Evolutionary conservation across 2,888 invertebrate genomes (phyloP), one percentile per base, ranked within the genome.

Genomic region (Frankliniella fusca): DNA sequence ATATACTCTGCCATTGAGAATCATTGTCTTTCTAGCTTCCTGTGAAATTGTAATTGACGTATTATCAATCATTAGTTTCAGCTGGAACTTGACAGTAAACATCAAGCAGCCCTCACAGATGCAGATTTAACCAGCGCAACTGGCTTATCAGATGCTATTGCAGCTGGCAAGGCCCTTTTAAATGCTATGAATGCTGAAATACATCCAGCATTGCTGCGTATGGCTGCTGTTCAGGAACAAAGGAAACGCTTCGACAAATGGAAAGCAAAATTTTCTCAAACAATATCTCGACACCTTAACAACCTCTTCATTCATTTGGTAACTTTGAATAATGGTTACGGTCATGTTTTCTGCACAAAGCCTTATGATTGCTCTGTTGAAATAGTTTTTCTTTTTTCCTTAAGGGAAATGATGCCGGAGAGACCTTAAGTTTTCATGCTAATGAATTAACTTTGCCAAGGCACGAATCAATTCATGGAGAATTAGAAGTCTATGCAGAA

Each of bases 261-360:
- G 86, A 93, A 93, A 86, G 92, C 92, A 65, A 93, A 93, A 87
- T 96, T 97, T 88, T 94, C 96, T 0, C 92, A 93, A 82, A 93
- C 94, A 80, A 92, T 98, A 82, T 94, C 95, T 83, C 92, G 97
- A 28, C 97, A 98, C 88, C 90, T 99, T 81, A 97, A 97, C 88
- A 98, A 98, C 90, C 91, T 97, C 81, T 97, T 99, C 85, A 96
- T 97, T 86, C 97, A 98, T 89, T 93, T 97, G 90, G 97, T 91
- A 85, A 38, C 5, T 38, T 3, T 38, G 38, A 38, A 38, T 38
- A 3, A 2, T 38, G 86, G 86, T 83, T 80, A 15, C 27, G 80
- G 7, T 70, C 80, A 61, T 85, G 81, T 81, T 61, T 50, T 83
- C 82, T 80, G 20, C 3, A 80, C 3, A 23, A 18, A 80, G 2